Conservation (phyloP, 2,113 vertebrate genomes). For the Pseudopipra pipra region DNA sequence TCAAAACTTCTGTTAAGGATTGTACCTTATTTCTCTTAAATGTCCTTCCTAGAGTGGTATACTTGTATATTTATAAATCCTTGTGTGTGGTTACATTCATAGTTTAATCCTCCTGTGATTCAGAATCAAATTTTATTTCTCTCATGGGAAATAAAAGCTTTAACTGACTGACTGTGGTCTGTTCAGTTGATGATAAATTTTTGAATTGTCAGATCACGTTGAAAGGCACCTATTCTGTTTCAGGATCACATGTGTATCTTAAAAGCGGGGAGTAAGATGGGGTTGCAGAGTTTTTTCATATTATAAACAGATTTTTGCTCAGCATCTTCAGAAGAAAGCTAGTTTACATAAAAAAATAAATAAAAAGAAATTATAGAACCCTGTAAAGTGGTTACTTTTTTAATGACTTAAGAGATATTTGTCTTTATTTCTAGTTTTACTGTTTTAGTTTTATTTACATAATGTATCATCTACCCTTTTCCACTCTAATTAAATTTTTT, state of each 20-base stretch:
- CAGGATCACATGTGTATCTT: not conserved
- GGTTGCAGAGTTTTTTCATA: not conserved
- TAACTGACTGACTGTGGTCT: not conserved
- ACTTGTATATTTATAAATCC: not conserved
- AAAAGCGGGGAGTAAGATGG: not conserved
- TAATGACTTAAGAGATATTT: not conserved
- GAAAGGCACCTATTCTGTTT: not conserved
- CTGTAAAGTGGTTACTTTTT: not conserved
- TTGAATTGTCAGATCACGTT: not conserved
- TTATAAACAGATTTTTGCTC: not conserved
- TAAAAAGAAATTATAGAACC: not conserved
- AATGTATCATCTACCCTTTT: not conserved
- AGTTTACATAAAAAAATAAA: not conserved
- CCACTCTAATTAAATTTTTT: not conserved
- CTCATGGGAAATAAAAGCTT: not conserved
- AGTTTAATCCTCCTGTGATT: not conserved
- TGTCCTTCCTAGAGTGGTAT: not conserved
- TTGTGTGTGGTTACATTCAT: not conserved
- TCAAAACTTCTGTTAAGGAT: not conserved
- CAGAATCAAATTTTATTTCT: not conserved
- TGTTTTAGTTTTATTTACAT: not conserved
- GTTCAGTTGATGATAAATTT: not conserved
- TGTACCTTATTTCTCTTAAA: not conserved
- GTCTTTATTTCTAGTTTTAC: not conserved
- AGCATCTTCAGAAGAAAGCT: not conserved